Evolutionary conservation across 2,797 vertebrate species (phyloP), one percentile per base, ranked within the genome.

Genomic region (Pitangus sulphuratus): DNA sequence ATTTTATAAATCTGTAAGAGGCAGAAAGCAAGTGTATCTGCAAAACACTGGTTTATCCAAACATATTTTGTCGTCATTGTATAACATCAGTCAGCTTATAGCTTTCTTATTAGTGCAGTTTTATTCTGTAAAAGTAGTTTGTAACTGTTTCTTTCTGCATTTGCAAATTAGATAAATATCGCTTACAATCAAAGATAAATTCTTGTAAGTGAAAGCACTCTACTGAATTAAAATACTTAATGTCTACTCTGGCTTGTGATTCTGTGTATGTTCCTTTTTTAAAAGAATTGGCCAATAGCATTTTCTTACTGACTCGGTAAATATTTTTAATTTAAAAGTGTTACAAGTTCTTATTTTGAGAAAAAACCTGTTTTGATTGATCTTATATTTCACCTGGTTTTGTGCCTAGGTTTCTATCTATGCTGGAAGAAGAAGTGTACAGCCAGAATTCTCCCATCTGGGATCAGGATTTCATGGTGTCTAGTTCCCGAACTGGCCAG

Each of bases 341-440:
- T 40, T 71, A 12, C 11, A 64, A 96, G 42, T 56, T 12, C n/a
- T 85, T 78, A 58, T 76, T 84, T 64, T 85, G 30, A 64, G 80
- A 45, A 76, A 60, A 8, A 77, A 31, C 11, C 5, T 65, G 31
- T 31, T 92, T 89, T 61, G 18, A 75, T 64, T 54, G 3, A 42
- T 76, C 24, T 24, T 54, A 2, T 84, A 3, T 76, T 97, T 75
- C 50, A 61, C 62, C 64, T 86, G 24, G 7, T 91, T 89, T 90
- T 97, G 20, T 92, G 28, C 93, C 82, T 97, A 99, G 99, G 95
- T 99, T 99, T 97, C 96, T 99, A 70, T 99, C 99, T 5, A 99
- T 99, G 99, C 97, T 99, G 97, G 99, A 99, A 96, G 99, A 99
- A 98, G 99, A 99, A 97, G 99, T 99, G 56, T 99, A 99, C 97